Evolutionary conservation across 2,797 vertebrate genomes (phyloP), one percentile per base, ranked within the genome.

Genomic region (Enteromius thamalakanensis): DNA sequence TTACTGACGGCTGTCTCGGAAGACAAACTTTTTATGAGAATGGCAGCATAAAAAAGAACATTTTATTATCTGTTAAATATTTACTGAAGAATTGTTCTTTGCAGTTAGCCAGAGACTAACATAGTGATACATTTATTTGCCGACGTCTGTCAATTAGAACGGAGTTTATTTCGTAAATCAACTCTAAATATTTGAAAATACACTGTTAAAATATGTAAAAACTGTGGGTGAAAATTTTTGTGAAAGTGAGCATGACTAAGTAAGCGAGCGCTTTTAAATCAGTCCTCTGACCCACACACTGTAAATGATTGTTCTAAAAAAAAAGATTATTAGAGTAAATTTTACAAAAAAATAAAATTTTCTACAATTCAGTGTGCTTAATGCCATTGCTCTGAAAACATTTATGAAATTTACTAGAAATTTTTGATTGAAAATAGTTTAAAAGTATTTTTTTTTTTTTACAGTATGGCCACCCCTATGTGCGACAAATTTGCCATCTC

Each of bases 401-500:
- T 65, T 65, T 34, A 17, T 34, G 29, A 29, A 65, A 34, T 34
- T 9, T 19, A 65, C 15, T 65, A 65, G 14, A 29, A 34, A 65
- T 65, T 65, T 65, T 7, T 65, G 29, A 34, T 7, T 9, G 15
- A 34, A 17, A 65, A 34, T 15, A 9, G 1, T 65, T 34, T 64
- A 7, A 64, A 34, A 65, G 6, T 17, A 29, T 15, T 15, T 47
- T 4, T 23, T 58, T 23, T 12, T 34, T 34, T 64, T 64, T 37
- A 42, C 42, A 49, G 53, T 47, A 47, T 10, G n/a, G 17, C 51
- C 58, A 70, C 75, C 40, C 69, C 5, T 42, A 69, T 68, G 47
- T 60, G 37, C 37, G 55, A 78, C 58, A 32, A 26, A 71, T 70
- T 75, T 42, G 85, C 75, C 78, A 64, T 85, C 81, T 88, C 85